Base-by-base conservation (phyloP, 2,888 invertebrate species). In the Amblyjoppa proteus region DNA sequence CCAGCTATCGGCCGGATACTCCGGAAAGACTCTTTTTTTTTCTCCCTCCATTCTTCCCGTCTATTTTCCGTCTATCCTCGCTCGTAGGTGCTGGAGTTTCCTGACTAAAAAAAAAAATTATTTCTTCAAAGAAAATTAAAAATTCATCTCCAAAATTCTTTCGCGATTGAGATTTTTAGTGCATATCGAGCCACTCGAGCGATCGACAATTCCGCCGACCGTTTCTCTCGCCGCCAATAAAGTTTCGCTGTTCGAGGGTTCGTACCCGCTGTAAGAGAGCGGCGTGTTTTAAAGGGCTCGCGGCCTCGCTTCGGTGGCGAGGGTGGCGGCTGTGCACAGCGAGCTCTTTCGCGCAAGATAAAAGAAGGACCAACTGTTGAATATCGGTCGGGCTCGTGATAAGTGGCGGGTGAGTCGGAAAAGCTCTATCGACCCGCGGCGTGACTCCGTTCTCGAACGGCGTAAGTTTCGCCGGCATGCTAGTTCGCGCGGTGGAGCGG, bases 331-430 rank as follows among this genome's bases (percentile, higher is more conserved):
- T 76, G 61, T 58, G 73, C 49, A 31, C 31, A 64, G 31, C 56
- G 89, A 89, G 91, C 92, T 91, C 85, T 88, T 49, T 49, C 45
- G 45, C 89, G 88, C 90, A 91, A 93, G 93, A 93, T 93, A 94
- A 93, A 94, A 94, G 93, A 93, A 94, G 90, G 93, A 92, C 94
- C 94, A 94, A 94, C 94, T 94, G 94, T 94, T 94, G 94, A 94
- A 93, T 92, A 92, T 92, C 92, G 91, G 89, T 90, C 89, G 88
- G 80, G 87, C 71, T 81, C 73, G 87, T 90, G 90, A 90, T 91
- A 91, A 91, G 90, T 90, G 87, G 85, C 87, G 79, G 81, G 81
- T 56, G 71, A 87, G 16, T 64, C n/a, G 64, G 80, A 79, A 84
- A 85, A 80, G 69, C 76, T 76, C 79, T 53, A 84, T 84, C 76